A percentile compares a stretch with the other conserved stretches of the same genome.
These are phyloP conservation scores for Clarias batrachus DNA, from an alignment of 2,113 vertebrate genomes.

Conservation along the genomic window DNA sequence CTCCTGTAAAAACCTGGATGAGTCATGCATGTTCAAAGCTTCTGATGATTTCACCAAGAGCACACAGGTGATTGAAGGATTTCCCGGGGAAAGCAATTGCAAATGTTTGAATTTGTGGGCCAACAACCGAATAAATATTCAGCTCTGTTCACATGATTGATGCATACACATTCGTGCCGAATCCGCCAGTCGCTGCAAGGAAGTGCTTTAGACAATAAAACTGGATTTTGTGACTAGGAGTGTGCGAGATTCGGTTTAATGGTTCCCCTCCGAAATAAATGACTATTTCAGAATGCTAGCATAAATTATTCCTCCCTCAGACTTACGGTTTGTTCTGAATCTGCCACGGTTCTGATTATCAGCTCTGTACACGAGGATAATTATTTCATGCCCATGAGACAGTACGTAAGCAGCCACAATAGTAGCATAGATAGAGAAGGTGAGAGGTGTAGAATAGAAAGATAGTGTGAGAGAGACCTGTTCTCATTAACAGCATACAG, in stretches of 20 bases:
- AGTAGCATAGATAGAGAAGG: conserved; percentile 6
- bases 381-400: conserved; percentile 27
- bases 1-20: conserved; percentile 40
- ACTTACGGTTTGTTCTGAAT: conserved; percentile 17
- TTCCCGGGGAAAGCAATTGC: conserved; percentile 34
- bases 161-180: conserved; percentile 12
- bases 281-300: conserved; percentile 10
- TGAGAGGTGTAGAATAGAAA: neutral
- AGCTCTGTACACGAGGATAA: conserved; percentile 32
- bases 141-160: conserved; percentile 31
- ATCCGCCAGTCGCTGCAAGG: neutral
- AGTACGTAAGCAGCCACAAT: conserved; percentile 1
- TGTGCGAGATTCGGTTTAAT: neutral
- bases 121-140: conserved; percentile 44
- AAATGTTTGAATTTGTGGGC: conserved; percentile 39
- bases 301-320: conserved; percentile 8
- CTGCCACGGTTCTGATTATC: conserved; percentile 23
- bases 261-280: conserved; percentile 19
- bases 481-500: conserved; percentile 45
- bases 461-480: conserved; percentile 8
- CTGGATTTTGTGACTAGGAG: conserved; percentile 15
- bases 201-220: conserved; percentile 13
- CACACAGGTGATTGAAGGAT: conserved; percentile 34
- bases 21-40: conserved; percentile 43
- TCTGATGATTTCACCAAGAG: conserved; percentile 22